Conservation (phyloP, 2,797 vertebrate genomes). For the Galaxias olidus region DNA sequence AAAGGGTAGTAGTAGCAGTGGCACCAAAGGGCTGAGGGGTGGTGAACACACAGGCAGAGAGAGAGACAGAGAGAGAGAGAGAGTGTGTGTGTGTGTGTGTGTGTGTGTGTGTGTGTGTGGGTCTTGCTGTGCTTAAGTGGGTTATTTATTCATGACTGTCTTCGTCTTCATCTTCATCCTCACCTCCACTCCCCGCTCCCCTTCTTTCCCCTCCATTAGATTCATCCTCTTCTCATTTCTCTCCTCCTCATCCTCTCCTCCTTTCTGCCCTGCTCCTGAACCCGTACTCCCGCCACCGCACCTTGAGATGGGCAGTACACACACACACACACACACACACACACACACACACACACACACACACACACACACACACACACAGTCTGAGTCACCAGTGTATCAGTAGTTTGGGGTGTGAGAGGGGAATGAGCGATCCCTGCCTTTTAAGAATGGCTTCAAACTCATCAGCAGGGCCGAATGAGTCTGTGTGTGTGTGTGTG, state of each 20-base stretch:
- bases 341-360: constrained; percentile 21
- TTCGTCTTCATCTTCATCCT: constrained; percentile 54
- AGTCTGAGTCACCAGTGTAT: constrained; percentile 46
- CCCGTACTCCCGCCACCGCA: constrained; percentile 47
- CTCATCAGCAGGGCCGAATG: background rate
- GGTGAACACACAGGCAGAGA: too few relatives aligned
- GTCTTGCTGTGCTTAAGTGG: too few relatives aligned
- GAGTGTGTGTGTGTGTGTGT: constrained; percentile 9
- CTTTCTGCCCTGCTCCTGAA: constrained; percentile 56
- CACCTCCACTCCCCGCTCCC: constrained; percentile 48
- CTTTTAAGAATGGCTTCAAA: constrained; percentile 25
- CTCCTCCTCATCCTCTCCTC: constrained; percentile 16
- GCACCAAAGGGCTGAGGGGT: too few relatives aligned
- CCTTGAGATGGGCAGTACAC: constrained; percentile 39
- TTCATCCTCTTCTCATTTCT: constrained; percentile 26
- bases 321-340: constrained; percentile 17
- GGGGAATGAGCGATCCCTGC: too few relatives aligned
- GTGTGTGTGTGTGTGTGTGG: constrained; percentile 32
- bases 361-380: constrained; percentile 6
- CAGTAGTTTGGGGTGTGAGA: constrained; percentile 10
- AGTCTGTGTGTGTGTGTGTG: background rate
- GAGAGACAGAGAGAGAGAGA: too few relatives aligned
- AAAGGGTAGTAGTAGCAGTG: too few relatives aligned
- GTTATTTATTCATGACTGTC: constrained; percentile 42
- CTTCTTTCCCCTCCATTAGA: constrained; percentile 38